These are phyloP conservation scores for Diaperis boleti DNA, from an alignment of 2,888 invertebrate species.

Conservation along the genomic window DNA sequence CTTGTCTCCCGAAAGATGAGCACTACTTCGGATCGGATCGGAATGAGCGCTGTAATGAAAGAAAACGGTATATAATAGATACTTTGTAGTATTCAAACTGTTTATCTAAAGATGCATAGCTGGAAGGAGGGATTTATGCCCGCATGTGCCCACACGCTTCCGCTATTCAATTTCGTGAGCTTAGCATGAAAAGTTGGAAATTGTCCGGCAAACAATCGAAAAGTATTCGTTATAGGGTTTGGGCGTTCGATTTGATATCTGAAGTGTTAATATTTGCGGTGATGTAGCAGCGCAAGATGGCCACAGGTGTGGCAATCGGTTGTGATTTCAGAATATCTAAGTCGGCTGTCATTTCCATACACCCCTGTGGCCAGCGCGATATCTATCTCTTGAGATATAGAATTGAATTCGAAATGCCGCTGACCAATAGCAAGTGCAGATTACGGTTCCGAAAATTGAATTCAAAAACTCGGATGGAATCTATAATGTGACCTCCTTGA, in stretches of 20 bases:
- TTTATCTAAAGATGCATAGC: not conserved
- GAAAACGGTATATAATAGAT: too few relatives aligned
- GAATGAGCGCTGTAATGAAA: too few relatives aligned
- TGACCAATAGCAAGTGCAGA: slow-evolving; percentile 66
- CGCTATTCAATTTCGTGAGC: slow-evolving; percentile 34
- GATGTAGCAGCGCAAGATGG: slow-evolving; percentile 53
- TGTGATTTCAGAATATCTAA: slow-evolving; percentile 66
- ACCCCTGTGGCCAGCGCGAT: slow-evolving; percentile 62
- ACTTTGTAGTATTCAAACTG: too few relatives aligned
- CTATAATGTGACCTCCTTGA: slow-evolving; percentile 62
- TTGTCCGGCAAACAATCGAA: slow-evolving; percentile 23
- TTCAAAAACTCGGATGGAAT: slow-evolving; percentile 68
- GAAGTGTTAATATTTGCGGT: slow-evolving; percentile 63
- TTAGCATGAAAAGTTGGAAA: slow-evolving; percentile 29
- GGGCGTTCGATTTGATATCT: slow-evolving; percentile 41
- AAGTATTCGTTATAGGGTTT: slow-evolving; percentile 34
- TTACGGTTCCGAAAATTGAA: slow-evolving; percentile 67
- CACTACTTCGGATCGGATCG: too few relatives aligned
- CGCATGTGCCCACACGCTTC: not conserved
- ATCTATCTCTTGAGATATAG: slow-evolving; percentile 65
- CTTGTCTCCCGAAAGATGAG: too few relatives aligned
- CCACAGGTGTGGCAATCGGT: slow-evolving; percentile 64
- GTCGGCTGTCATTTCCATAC: slow-evolving; percentile 63
- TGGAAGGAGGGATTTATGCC: too few relatives aligned
- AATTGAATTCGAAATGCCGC: slow-evolving; percentile 67